Evolutionary conservation across 2,113 vertebrate genomes (phyloP), one percentile per base, ranked within the genome.

Genomic region (Rhynchopsitta pachyrhyncha): DNA sequence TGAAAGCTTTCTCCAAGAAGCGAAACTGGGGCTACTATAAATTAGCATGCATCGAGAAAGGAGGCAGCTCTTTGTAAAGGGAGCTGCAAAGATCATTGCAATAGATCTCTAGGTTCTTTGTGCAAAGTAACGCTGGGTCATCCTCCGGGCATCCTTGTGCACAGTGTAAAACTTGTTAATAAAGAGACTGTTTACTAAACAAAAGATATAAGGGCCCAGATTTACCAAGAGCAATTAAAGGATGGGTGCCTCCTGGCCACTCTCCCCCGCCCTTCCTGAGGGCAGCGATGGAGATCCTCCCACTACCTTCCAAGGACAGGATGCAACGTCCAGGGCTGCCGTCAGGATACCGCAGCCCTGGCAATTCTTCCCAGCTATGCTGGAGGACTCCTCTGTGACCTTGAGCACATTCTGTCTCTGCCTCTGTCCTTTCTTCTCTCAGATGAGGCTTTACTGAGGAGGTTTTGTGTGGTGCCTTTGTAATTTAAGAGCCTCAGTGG

Each of bases 161-260:
- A 35, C 23, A 20, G 35, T 16, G 14, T 77, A 49, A 67, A 71
- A 28, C 37, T 22, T 46, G 39, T 60, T 67, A 49, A 28, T 23
- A 33, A 70, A 6, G 13, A 82, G 53, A 9, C 44, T 23, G 10
- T 70, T 92, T 59, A 33, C 35, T 77, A 27, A 44, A 22, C 13
- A 50, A 77, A 44, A 0, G 7, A 29, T 44, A 19, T 1, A 33
- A 1, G 11, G 22, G 22, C 25, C 37, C 8, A n/a, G 47, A 42
- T 1, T 46, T 71, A 50, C 47, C 29, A 31, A 22, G 28, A n/a
- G 41, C 47, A 87, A 3, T 39, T 52, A 18, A 78, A 86, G 59
- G 39, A 33, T 6, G 4, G 29, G 16, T 62, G 62, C 28, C 11
- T 78, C 10, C 37, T 3, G 1, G 39, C 25, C 10, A 7, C 10